These are phyloP conservation scores for Chirona hameri DNA, from an alignment of 2,888 invertebrate genomes.

Conservation along the genomic window DNA sequence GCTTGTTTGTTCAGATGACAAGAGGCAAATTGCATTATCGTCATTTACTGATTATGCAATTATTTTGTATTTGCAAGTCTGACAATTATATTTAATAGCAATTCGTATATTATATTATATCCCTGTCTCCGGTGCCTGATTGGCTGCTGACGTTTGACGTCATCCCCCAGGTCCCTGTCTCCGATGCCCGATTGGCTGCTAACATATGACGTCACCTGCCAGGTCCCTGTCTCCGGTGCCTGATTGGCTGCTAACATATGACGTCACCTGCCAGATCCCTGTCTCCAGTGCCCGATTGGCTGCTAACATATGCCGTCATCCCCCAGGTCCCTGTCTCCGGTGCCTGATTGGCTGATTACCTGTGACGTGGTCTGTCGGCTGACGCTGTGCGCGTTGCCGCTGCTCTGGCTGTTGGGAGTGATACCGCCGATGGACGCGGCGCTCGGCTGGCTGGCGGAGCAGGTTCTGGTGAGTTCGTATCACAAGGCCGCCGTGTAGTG, in stretches of 20 bases:
- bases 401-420: background rate
- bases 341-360: background rate
- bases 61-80: too few relatives aligned
- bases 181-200: background rate
- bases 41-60: too few relatives aligned
- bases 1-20: too few relatives aligned
- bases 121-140: background rate
- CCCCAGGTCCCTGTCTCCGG: background rate
- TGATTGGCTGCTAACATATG: too few relatives aligned
- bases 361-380: constrained; percentile 1
- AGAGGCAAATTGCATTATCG: too few relatives aligned
- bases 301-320: background rate
- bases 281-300: background rate
- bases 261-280: too few relatives aligned
- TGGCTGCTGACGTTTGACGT: constrained; percentile 9
- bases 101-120: too few relatives aligned
- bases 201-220: background rate
- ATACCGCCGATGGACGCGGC: background rate
- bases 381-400: background rate
- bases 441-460: background rate
- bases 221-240: background rate
- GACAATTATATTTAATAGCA: too few relatives aligned
- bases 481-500: too few relatives aligned
- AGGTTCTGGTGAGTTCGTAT: background rate
- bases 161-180: background rate